These are phyloP conservation scores for Sinonovacula constricta DNA, from an alignment of 1,140 invertebrate species.

Conservation along the genomic window DNA sequence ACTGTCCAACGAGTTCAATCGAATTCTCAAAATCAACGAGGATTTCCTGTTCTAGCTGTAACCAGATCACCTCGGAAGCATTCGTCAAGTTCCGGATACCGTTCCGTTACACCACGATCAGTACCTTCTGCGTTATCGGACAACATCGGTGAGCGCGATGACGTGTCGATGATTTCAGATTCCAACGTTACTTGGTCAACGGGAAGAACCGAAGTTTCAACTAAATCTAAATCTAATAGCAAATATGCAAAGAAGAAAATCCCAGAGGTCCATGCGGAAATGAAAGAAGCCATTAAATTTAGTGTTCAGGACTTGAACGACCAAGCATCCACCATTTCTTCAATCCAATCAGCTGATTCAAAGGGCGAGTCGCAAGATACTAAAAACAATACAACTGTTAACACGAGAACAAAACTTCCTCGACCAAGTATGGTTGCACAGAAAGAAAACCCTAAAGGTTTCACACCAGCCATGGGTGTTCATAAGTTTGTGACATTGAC, in stretches of 20 bases:
- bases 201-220: slow-evolving; percentile 4
- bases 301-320: slow-evolving; percentile 51
- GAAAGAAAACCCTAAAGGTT: slow-evolving; percentile 15
- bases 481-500: slow-evolving; percentile 50
- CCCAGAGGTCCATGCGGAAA: slow-evolving; percentile 35
- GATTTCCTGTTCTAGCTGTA: slow-evolving; percentile 62
- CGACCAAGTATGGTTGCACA: slow-evolving; percentile 51
- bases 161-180: slow-evolving; percentile 23
- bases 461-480: slow-evolving; percentile 30
- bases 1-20: neutral
- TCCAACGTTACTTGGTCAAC: slow-evolving; percentile 15
- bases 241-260: slow-evolving; percentile 40
- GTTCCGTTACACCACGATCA: slow-evolving; percentile 25
- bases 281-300: slow-evolving; percentile 49
- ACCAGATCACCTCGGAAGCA: slow-evolving; percentile 45
- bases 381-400: slow-evolving; percentile 24
- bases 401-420: slow-evolving; percentile 42
- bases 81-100: slow-evolving; percentile 12
- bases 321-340: slow-evolving; percentile 33
- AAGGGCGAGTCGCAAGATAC: slow-evolving; percentile 20
- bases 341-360: slow-evolving; percentile 28
- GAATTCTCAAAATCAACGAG: slow-evolving; percentile 14
- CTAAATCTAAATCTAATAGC: neutral
- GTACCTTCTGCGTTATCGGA: slow-evolving; percentile 14
- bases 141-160: neutral